phyloP scores from a whole-genome alignment of 2,888 invertebrate genomes.

The Enchytraeus crypticus region DNA sequence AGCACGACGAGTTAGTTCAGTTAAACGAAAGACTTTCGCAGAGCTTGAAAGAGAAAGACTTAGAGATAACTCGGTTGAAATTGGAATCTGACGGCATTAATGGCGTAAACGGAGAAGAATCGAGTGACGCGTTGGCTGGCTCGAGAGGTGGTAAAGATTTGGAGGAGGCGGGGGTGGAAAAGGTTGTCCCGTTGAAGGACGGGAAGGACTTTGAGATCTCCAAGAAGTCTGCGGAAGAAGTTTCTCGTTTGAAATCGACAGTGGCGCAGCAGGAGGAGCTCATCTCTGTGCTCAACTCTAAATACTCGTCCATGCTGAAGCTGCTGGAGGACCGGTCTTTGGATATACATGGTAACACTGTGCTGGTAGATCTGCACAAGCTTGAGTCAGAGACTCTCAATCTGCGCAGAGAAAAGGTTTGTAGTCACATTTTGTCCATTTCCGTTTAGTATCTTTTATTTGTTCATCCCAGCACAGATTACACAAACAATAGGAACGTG shows the following conservation, averaged over 20 bases:
- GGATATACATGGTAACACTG: constrained; percentile 29
- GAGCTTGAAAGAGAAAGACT: too few relatives aligned
- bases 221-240: neutral
- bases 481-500: too few relatives aligned
- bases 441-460: too few relatives aligned
- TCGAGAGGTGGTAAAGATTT: constrained; percentile 1
- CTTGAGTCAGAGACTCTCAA: constrained; percentile 34
- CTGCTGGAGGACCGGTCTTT: constrained; percentile 38
- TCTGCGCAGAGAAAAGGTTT: constrained; percentile 5
- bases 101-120: too few relatives aligned
- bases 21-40: too few relatives aligned
- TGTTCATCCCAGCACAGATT: too few relatives aligned
- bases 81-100: too few relatives aligned
- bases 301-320: constrained; percentile 37
- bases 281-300: constrained; percentile 38
- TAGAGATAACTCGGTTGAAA: too few relatives aligned
- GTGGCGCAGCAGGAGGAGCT: constrained; percentile 39
- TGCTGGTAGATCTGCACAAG: constrained; percentile 34
- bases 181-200: neutral
- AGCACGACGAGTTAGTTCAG: too few relatives aligned
- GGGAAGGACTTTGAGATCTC: neutral
- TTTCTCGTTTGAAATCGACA: constrained; percentile 26
- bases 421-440: too few relatives aligned
- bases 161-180: neutral
- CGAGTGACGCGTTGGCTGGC: too few relatives aligned